These are phyloP conservation scores for Drosophila prosaltans DNA, from an alignment of 1,140 invertebrate species.

Conservation along the genomic window DNA sequence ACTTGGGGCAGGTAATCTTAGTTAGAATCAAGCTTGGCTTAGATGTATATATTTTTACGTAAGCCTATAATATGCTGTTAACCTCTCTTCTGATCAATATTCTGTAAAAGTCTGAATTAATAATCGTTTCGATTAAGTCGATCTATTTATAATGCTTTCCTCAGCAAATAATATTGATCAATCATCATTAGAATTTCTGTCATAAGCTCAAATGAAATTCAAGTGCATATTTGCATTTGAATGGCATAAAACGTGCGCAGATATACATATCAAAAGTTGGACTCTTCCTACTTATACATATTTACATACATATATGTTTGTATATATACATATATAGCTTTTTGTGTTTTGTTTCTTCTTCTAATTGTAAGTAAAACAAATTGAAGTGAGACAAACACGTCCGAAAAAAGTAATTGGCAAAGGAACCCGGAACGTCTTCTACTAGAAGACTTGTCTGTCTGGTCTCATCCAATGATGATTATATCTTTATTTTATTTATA, in stretches of 20 bases:
- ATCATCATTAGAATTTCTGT: conserved; percentile 25
- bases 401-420: conserved; percentile 59
- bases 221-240: conserved; percentile 52
- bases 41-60: too few species aligned
- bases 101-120: not conserved
- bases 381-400: conserved; percentile 45
- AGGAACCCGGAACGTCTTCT: conserved; percentile 51
- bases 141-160: not conserved
- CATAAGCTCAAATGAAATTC: conserved; percentile 26
- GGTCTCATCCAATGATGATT: conserved; percentile 45
- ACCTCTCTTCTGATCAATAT: not conserved
- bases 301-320: too few species aligned
- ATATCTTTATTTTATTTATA: conserved; percentile 68
- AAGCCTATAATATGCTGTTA: too few species aligned
- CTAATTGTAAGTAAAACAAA: conserved; percentile 35
- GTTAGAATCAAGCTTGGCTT: too few species aligned
- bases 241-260: conserved; percentile 48
- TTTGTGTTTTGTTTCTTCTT: not conserved
- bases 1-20: too few species aligned
- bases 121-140: not conserved
- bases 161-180: not conserved
- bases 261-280: conserved; percentile 19
- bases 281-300: conserved; percentile 27
- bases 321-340: conserved; percentile 20
- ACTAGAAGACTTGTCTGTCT: conserved; percentile 9